Percentiles rank a stretch among this genome's conserved stretches.
phyloP scores from a whole-genome alignment of 1,140 invertebrate genomes.

The Mercenaria mercenaria region DNA sequence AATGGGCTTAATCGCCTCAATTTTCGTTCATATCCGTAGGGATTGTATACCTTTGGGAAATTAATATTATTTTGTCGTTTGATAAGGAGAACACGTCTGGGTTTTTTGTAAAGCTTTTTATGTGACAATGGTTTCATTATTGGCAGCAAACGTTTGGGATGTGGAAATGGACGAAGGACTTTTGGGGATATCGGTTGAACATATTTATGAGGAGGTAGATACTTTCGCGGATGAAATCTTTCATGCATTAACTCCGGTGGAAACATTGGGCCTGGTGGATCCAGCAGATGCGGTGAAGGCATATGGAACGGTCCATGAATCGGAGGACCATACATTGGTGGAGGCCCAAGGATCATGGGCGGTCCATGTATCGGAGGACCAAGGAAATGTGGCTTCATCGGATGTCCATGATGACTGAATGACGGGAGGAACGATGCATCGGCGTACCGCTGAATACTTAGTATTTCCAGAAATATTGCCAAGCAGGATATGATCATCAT shows the following conservation, averaged over 20 bases:
- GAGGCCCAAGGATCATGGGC: neutral
- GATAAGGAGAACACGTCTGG: neutral
- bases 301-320: neutral
- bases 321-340: neutral
- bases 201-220: neutral
- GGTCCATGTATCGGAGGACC: constrained; percentile 4
- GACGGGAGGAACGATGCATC: neutral
- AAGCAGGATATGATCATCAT: neutral
- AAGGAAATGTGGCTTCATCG: constrained; percentile 13
- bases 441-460: neutral
- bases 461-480: neutral
- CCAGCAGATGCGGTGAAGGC: neutral
- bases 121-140: neutral
- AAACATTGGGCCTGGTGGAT: neutral
- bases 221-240: neutral
- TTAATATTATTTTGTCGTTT: neutral
- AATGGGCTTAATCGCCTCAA: neutral
- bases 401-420: neutral
- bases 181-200: neutral
- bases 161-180: neutral
- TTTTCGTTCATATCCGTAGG: neutral
- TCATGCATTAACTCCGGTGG: neutral
- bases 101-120: neutral
- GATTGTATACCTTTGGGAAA: neutral
- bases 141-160: neutral